Conservation (phyloP, 2,888 invertebrate species). For the Hymenopus coronatus region DNA sequence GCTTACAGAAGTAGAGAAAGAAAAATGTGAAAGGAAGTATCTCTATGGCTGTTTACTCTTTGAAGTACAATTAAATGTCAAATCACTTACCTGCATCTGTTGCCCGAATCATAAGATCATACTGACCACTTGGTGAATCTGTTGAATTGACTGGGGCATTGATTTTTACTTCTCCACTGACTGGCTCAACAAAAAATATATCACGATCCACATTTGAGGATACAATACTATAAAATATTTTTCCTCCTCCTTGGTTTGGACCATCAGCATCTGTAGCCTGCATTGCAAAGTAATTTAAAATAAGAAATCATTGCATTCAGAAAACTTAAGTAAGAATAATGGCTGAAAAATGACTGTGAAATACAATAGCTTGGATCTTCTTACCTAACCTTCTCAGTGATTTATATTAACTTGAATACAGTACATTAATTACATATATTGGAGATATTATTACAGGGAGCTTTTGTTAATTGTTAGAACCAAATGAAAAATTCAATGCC, state of each 20-base stretch:
- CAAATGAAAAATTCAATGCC: no score
- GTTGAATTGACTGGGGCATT: constrained; percentile 63
- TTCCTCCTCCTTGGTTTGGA: constrained; percentile 66
- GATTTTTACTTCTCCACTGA: constrained; percentile 69
- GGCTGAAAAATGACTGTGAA: neutral
- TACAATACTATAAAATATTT: constrained; percentile 62
- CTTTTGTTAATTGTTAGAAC: no score
- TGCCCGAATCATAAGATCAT: constrained; percentile 65
- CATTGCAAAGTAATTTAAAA: constrained; percentile 18
- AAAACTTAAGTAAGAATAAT: neutral
- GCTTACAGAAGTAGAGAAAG: no score
- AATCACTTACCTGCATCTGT: constrained; percentile 61
- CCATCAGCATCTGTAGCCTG: constrained; percentile 76
- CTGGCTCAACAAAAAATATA: constrained; percentile 63
- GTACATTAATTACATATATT: no score
- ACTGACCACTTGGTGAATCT: constrained; percentile 72
- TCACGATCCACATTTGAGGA: constrained; percentile 59
- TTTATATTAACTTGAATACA: no score
- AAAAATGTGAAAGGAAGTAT: no score
- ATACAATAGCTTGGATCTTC: no score
- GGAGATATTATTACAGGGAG: no score
- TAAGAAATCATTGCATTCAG: neutral
- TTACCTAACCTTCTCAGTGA: no score
- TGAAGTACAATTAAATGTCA: no score
- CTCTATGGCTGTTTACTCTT: no score